Evolutionary conservation across 1,140 invertebrate genomes (phyloP).

Genomic region (Drosophila truncata): DNA sequence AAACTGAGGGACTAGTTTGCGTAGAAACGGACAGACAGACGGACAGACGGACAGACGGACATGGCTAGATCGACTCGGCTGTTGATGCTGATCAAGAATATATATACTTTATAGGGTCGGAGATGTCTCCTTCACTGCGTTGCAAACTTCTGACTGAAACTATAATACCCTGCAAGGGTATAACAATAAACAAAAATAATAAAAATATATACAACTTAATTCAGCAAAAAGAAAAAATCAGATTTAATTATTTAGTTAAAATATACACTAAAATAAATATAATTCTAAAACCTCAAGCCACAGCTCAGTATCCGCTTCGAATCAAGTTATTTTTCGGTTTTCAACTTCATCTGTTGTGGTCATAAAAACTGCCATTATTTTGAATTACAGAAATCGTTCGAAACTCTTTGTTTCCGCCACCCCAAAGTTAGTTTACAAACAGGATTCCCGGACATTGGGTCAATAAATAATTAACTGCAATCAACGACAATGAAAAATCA

Average conservation of each 20-base stretch:
- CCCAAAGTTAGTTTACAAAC: slow-evolving; percentile 7
- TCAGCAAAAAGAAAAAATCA: accelerated
- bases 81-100: no score
- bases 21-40: no score
- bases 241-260: neutral
- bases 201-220: neutral
- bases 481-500: slow-evolving; percentile 37
- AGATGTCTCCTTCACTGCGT: no score
- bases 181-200: no score
- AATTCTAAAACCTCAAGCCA: neutral
- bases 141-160: no score
- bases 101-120: no score
- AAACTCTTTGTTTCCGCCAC: slow-evolving; percentile 1
- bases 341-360: neutral
- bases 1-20: no score
- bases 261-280: neutral
- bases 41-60: no score
- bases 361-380: neutral
- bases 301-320: neutral
- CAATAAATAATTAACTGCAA: slow-evolving; percentile 49
- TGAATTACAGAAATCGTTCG: neutral
- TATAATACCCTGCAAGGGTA: no score
- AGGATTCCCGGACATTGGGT: neutral
- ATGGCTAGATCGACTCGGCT: no score
- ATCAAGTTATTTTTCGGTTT: no score